Evolutionary conservation across 2,888 invertebrate species (phyloP).

Genomic region (Orthosia cruda): DNA sequence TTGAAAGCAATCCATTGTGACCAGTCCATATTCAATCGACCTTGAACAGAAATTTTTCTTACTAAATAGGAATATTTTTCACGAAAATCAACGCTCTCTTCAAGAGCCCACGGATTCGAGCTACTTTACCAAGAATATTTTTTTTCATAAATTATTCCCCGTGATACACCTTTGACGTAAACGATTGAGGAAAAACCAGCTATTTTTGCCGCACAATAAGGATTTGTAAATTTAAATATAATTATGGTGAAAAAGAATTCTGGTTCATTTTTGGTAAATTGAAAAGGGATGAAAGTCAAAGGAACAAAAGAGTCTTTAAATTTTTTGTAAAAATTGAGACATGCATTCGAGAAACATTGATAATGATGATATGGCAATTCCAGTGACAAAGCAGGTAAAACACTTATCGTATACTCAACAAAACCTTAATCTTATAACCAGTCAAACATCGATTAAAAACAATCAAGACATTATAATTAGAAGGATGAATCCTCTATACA

Average conservation of each 20-base stretch:
- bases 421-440: constrained; percentile 46
- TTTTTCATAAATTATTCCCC: constrained; percentile 49
- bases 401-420: constrained; percentile 35
- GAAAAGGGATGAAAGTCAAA: constrained; percentile 2
- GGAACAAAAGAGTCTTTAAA: background rate
- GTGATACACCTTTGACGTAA: constrained; percentile 46
- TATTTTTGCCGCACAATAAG: constrained; percentile 45
- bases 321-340: background rate
- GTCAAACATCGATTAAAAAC: constrained; percentile 47
- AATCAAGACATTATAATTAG: constrained; percentile 28
- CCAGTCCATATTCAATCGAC: constrained; percentile 18
- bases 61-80: constrained; percentile 44
- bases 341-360: constrained; percentile 17
- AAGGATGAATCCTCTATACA: constrained; percentile 51
- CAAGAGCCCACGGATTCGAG: constrained; percentile 15
- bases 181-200: constrained; percentile 43
- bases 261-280: constrained; percentile 24
- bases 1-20: constrained; percentile 45
- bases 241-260: constrained; percentile 34
- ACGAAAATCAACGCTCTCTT: constrained; percentile 50
- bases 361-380: constrained; percentile 4
- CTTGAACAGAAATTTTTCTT: constrained; percentile 36
- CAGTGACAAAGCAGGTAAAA: constrained; percentile 15
- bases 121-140: constrained; percentile 39
- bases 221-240: constrained; percentile 48